These are phyloP conservation scores for Danio tinwini DNA, from an alignment of 2,797 vertebrate genomes.

Conservation along the genomic window DNA sequence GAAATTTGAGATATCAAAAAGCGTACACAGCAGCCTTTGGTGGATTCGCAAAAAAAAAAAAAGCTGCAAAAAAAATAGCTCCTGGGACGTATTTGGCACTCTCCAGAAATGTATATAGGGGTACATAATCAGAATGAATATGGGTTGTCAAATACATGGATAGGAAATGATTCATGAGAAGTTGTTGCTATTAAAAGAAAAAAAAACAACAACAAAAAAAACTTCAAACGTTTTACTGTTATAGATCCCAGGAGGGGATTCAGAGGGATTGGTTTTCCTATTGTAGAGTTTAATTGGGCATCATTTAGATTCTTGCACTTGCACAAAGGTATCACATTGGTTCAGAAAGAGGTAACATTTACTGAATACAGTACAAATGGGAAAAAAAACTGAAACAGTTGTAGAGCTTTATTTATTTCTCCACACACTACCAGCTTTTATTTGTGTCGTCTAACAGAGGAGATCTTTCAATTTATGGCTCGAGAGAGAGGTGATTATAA, in stretches of 20 bases:
- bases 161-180: background rate
- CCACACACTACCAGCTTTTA: background rate
- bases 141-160: background rate
- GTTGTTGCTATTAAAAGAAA: background rate
- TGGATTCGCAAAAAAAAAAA: too few species aligned
- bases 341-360: constrained; percentile 11
- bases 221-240: background rate
- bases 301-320: constrained; percentile 7
- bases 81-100: too few species aligned
- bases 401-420: constrained; percentile 9
- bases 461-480: background rate
- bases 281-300: constrained; percentile 25
- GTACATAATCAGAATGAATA: too few species aligned
- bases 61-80: too few species aligned
- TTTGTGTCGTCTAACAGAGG: constrained; percentile 6
- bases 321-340: background rate
- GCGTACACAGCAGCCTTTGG: too few species aligned
- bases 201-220: too few species aligned
- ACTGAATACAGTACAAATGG: constrained; percentile 25
- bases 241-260: background rate
- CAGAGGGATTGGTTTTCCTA: background rate
- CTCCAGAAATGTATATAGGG: too few species aligned
- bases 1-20: too few species aligned
- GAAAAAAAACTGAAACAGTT: background rate
- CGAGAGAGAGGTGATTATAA: constrained; percentile 37